phyloP scores from a whole-genome alignment of 2,113 vertebrate species.

The Herpailurus yagouaroundi region DNA sequence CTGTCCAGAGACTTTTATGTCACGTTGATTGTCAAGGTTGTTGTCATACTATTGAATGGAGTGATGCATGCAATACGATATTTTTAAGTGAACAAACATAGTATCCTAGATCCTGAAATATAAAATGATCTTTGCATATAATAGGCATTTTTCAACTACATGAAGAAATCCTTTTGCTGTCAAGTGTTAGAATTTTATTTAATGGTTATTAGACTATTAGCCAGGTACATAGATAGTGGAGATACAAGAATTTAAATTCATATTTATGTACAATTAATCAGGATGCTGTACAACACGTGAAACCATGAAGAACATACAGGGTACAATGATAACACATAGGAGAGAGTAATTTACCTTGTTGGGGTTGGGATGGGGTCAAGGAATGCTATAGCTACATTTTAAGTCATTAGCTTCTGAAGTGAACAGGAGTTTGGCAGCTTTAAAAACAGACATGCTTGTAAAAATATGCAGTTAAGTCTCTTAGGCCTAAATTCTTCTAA shows the following conservation, averaged over 20 bases:
- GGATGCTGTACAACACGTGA: not conserved
- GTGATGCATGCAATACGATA: not conserved
- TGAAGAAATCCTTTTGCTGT: not conserved
- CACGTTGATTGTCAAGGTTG: not conserved
- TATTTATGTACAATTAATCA: not conserved
- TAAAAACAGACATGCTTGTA: not conserved
- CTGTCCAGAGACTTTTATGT: not conserved
- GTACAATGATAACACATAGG: not conserved
- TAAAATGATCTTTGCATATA: not conserved
- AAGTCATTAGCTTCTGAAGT: not conserved
- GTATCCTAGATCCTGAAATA: not conserved
- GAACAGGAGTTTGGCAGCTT: not conserved
- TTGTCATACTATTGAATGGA: not conserved
- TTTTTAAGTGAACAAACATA: not conserved
- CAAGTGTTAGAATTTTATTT: not conserved
- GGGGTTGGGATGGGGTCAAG: not conserved
- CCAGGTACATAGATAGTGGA: not conserved
- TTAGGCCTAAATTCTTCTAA: not conserved
- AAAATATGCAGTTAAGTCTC: not conserved
- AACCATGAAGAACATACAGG: not conserved
- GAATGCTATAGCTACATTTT: not conserved
- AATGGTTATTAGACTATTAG: not conserved
- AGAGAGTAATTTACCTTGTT: not conserved
- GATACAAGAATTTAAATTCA: not conserved
- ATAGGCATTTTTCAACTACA: not conserved